Percentiles rank a stretch among this genome's conserved stretches.
These are phyloP conservation scores for Corythaeola cristata DNA, from an alignment of 2,113 vertebrate genomes.

Conservation along the genomic window DNA sequence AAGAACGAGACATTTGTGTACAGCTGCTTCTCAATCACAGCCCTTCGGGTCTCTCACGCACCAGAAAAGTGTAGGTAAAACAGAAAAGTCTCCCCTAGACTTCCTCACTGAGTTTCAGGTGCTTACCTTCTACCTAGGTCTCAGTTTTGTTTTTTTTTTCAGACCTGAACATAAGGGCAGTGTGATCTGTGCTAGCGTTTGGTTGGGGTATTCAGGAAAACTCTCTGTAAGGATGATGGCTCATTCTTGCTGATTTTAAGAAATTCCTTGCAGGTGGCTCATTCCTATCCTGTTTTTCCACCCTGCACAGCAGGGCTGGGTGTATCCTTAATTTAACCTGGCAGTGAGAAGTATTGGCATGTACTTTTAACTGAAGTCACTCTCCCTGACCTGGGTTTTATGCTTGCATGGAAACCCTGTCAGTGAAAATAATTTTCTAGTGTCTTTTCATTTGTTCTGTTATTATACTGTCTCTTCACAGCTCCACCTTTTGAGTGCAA, in stretches of 20 bases:
- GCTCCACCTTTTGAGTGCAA: background rate
- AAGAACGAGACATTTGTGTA: background rate
- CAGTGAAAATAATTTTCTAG: background rate
- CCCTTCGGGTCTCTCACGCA: background rate
- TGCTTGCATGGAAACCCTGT: background rate
- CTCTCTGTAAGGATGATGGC: background rate
- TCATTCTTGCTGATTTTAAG: background rate
- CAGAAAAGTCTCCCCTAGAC: background rate
- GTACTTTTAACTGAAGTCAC: background rate
- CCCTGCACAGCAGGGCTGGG: background rate
- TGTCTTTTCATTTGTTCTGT: slow-evolving; percentile 19
- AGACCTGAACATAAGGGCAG: background rate
- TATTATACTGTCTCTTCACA: background rate
- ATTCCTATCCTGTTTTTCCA: background rate
- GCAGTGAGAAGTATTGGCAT: background rate
- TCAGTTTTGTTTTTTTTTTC: background rate
- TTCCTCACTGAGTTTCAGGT: background rate
- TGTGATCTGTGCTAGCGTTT: background rate
- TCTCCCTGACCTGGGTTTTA: background rate
- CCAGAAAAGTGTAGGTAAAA: background rate
- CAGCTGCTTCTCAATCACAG: background rate
- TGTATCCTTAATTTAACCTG: background rate
- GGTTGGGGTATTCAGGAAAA: background rate
- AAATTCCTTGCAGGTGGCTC: background rate
- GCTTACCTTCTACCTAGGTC: background rate